These are phyloP conservation scores for Girardia tigrina DNA, from an alignment of 2,888 invertebrate species.

Conservation along the genomic window DNA sequence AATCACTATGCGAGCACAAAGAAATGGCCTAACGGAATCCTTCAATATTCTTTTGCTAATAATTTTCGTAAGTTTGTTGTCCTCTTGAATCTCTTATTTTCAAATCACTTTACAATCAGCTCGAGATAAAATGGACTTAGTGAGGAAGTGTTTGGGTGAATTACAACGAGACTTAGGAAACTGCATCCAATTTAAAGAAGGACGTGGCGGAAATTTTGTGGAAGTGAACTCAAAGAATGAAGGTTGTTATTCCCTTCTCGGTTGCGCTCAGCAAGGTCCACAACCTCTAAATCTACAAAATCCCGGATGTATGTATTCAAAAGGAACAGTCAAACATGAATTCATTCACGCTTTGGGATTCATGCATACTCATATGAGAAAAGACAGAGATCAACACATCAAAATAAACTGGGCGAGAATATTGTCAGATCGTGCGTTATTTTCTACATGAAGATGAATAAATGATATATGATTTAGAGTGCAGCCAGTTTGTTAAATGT, in stretches of 20 bases:
- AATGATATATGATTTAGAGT: no score
- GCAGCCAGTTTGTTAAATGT: no score
- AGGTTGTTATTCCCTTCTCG: neutral
- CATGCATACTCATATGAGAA: slow-evolving; percentile 8
- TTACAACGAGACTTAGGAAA: neutral
- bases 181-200: neutral
- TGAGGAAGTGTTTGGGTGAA: neutral
- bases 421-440: neutral
- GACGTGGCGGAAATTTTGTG: neutral
- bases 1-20: neutral
- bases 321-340: slow-evolving; percentile 12
- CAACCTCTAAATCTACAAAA: neutral
- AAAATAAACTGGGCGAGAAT: neutral
- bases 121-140: neutral
- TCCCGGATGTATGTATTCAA: slow-evolving; percentile 13
- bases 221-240: slow-evolving; percentile 2
- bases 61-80: neutral
- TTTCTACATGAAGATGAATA: neutral
- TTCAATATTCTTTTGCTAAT: neutral
- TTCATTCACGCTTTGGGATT: neutral
- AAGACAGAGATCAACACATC: neutral
- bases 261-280: neutral
- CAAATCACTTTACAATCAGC: neutral
- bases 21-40: neutral
- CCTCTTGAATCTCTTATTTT: neutral